Base-by-base conservation (phyloP, 1,140 invertebrate species). In the Drosophila truncata region DNA sequence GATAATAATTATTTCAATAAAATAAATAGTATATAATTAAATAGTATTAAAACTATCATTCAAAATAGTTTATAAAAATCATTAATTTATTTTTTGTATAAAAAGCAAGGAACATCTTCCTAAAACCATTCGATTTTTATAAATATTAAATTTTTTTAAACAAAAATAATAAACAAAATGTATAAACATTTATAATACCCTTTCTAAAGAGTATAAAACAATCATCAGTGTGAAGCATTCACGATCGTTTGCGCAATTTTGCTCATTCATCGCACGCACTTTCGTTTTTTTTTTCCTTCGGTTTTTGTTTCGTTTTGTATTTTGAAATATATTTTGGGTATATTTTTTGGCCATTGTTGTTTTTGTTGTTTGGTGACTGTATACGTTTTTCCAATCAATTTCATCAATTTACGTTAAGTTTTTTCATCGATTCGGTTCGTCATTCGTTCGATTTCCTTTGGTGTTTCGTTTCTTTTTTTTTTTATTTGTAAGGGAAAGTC, bases 221-320 rank as follows among this genome's bases (percentile, higher is more conserved):
- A 69, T 69, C 33, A 72, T 47, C 61, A 66, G 39, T 63, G 69
- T 70, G 57, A 72, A 64, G 55, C 70, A 55, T 80, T 72, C 77
- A 87, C 83, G 84, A 87, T 87, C 77, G 77, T 80, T 87, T 87
- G 83, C 83, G 83, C 83, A 87, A 87, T 82, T 82, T 77, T 80
- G 67, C 76, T 79, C 77, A 87, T 82, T 87, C 83, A 87, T 82
- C 72, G 76, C 80, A 87, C 83, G 83, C 83, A 87, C 83, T 87
- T 87, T 87, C 75, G 76, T 72, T 86, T 79, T 57, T 66, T 71
- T 59, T 86, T 79, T 57, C 63, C 67, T 59, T 52, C 13, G 29
- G n/a, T 50, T 57, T 65, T 61, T 65, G 20, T 46, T 66, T 78
- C 27, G 31, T 63, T 80, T 80, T 67, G 35, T 55, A 70, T 83